Evolutionary conservation across 2,888 invertebrate genomes (phyloP).

Genomic region (Drosophila mimetica): DNA sequence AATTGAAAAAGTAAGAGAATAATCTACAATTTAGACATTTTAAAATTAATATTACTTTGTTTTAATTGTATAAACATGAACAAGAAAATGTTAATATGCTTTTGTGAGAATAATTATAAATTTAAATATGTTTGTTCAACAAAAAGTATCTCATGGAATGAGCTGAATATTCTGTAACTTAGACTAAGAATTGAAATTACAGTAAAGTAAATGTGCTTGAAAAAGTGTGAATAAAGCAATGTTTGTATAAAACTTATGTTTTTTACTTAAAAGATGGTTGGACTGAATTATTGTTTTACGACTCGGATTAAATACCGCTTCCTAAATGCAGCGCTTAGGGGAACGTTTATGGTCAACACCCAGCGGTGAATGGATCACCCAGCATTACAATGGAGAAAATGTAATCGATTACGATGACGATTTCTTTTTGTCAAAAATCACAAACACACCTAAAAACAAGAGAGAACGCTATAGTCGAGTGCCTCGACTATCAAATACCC

Average conservation of each 20-base stretch:
- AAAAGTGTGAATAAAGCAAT: slow-evolving; percentile 39
- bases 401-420: too few species aligned
- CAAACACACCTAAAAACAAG: too few species aligned
- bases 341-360: too few species aligned
- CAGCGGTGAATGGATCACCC: too few species aligned
- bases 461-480: too few species aligned
- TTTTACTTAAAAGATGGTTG: not conserved
- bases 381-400: too few species aligned
- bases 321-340: too few species aligned
- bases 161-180: slow-evolving; percentile 29
- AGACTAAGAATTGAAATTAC: slow-evolving; percentile 13
- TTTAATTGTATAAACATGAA: not conserved
- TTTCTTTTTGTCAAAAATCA: too few species aligned
- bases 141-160: slow-evolving; percentile 21
- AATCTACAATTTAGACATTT: not conserved
- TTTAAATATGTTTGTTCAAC: slow-evolving; percentile 12
- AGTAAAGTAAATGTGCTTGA: slow-evolving; percentile 38
- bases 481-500: too few species aligned
- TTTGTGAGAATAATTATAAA: slow-evolving; percentile 2
- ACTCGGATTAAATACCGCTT: too few species aligned
- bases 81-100: not conserved
- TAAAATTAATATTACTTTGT: not conserved
- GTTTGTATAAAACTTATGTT: slow-evolving; percentile 25
- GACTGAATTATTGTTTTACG: too few species aligned
- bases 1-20: slow-evolving; percentile 11